phyloP scores from a whole-genome alignment of 2,888 invertebrate species.

The Dromius quadrimaculatus region DNA sequence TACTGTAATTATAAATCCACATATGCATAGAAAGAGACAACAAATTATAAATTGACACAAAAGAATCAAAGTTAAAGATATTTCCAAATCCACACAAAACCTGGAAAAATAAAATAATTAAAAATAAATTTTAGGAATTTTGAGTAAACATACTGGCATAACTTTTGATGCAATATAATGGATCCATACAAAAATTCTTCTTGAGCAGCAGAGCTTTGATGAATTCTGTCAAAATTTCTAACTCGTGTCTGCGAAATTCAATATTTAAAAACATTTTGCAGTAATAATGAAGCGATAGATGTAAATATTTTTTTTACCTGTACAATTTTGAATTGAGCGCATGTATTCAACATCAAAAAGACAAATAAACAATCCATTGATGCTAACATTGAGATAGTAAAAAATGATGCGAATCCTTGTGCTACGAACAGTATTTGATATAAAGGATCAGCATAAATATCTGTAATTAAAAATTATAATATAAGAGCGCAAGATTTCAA shows the following conservation, averaged over 20 bases:
- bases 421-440: conserved; percentile 28
- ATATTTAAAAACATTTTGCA: background rate
- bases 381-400: conserved; percentile 25
- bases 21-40: conserved; percentile 27
- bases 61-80: conserved; percentile 18
- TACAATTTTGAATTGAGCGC: conserved; percentile 27
- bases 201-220: background rate
- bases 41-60: conserved; percentile 33
- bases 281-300: background rate
- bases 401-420: conserved; percentile 34
- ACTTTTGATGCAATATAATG: conserved; percentile 26
- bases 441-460: conserved; percentile 29
- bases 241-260: background rate
- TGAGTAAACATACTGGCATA: conserved; percentile 10
- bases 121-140: background rate
- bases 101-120: background rate
- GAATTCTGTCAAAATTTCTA: conserved; percentile 8
- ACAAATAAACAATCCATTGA: conserved; percentile 38
- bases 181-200: conserved; percentile 13
- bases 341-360: conserved; percentile 21
- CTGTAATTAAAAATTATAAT: conserved; percentile 12
- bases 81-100: conserved; percentile 29
- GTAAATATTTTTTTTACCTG: conserved; percentile 6
- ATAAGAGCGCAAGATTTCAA: too few relatives aligned
- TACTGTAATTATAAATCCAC: conserved; percentile 36